These are phyloP conservation scores for Cryptocheilus praepositus DNA, from an alignment of 2,888 invertebrate genomes.

Conservation along the genomic window DNA sequence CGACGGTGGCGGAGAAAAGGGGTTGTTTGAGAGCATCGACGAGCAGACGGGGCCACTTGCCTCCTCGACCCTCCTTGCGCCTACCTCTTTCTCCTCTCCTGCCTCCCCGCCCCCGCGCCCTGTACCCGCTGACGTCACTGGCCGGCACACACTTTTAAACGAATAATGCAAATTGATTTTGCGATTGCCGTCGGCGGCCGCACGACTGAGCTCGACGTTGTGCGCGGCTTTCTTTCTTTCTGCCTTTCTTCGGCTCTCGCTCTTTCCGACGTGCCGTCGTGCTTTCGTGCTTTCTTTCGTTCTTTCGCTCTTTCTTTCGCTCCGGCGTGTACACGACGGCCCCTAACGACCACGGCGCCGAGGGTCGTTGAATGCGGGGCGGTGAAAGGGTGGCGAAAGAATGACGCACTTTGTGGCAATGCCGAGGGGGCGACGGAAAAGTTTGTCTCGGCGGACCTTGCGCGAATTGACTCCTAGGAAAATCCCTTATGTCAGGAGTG, in stretches of 20 bases:
- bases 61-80: constrained; percentile 62
- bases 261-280: background rate
- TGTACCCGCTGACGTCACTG: constrained; percentile 63
- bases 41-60: constrained; percentile 60
- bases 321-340: constrained; percentile 11
- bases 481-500: no score
- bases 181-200: constrained; percentile 51
- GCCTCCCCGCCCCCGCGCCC: constrained; percentile 67
- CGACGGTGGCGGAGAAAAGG: constrained; percentile 63
- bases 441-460: no score
- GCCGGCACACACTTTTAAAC: constrained; percentile 63
- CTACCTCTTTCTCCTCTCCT: background rate
- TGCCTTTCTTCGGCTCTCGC: constrained; percentile 19
- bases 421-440: no score
- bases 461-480: no score
- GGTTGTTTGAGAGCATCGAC: constrained; percentile 60
- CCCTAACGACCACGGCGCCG: background rate
- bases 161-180: constrained; percentile 71
- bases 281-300: background rate
- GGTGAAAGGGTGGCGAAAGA: no score
- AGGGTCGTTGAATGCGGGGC: no score
- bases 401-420: no score
- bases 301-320: constrained; percentile 16
- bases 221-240: constrained; percentile 12
- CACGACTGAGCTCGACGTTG: no score